Percentiles rank a stretch among this genome's conserved stretches.
These are phyloP conservation scores for Noturus placidus DNA, from an alignment of 2,113 vertebrate genomes.

Conservation along the genomic window DNA sequence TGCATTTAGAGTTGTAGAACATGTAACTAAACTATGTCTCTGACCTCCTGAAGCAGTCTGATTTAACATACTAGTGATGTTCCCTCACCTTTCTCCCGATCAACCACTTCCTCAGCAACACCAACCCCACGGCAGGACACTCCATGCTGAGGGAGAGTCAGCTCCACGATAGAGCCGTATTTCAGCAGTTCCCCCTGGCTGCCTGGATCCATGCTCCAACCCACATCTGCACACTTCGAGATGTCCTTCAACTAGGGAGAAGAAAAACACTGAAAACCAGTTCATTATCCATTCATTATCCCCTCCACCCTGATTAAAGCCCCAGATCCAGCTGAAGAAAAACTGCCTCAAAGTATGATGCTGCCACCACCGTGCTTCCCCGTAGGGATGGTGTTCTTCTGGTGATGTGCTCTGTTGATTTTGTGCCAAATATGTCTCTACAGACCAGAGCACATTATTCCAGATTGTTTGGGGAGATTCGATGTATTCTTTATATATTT, in stretches of 20 bases:
- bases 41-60: background rate
- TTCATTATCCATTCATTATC: too few species aligned
- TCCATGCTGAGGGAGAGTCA: slow-evolving; percentile 58
- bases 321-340: too few species aligned
- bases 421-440: too few species aligned
- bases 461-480: too few species aligned
- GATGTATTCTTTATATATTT: too few species aligned
- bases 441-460: too few species aligned
- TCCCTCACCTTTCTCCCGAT: slow-evolving; percentile 38
- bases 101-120: slow-evolving; percentile 55
- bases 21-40: background rate
- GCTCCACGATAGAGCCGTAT: slow-evolving; percentile 72
- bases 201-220: background rate
- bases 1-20: background rate
- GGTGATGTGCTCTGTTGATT: too few species aligned
- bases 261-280: background rate
- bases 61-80: too few species aligned
- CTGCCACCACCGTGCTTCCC: too few species aligned
- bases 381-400: too few species aligned
- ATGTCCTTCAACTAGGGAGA: slow-evolving; percentile 71
- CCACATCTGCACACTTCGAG: slow-evolving; percentile 59
- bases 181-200: slow-evolving; percentile 52
- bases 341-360: too few species aligned
- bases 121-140: slow-evolving; percentile 64
- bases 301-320: too few species aligned